A percentile compares a stretch with the other conserved stretches of the same genome.
These are phyloP conservation scores for Epinephelus moara DNA, from an alignment of 2,113 vertebrate species.

Conservation along the genomic window DNA sequence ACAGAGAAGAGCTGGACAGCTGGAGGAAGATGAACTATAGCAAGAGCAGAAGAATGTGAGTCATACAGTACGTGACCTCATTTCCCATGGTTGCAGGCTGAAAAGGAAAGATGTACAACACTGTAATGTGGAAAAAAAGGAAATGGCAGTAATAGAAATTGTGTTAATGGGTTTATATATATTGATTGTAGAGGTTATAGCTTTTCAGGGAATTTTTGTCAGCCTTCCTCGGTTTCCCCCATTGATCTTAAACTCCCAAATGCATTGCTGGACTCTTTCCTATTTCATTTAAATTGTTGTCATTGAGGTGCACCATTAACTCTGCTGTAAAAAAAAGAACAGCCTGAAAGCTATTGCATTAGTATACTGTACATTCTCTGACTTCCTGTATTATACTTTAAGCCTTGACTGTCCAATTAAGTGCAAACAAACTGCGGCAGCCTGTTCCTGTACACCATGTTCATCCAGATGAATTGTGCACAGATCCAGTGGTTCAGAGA, in stretches of 20 bases:
- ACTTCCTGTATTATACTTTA: slow-evolving; percentile 43
- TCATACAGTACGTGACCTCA: slow-evolving; percentile 44
- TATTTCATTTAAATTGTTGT: slow-evolving; percentile 48
- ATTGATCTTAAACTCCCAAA: slow-evolving; percentile 50
- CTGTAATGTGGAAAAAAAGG: slow-evolving; percentile 25
- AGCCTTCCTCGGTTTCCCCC: neutral
- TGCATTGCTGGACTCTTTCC: slow-evolving; percentile 51
- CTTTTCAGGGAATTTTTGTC: slow-evolving; percentile 39
- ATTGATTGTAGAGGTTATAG: slow-evolving; percentile 51
- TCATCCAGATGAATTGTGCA: slow-evolving; percentile 32
- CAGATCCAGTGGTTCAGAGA: slow-evolving; percentile 10
- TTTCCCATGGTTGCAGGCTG: slow-evolving; percentile 21
- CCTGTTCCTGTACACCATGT: slow-evolving; percentile 6
- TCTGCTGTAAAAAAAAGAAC: slow-evolving; percentile 37
- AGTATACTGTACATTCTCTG: neutral
- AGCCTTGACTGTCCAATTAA: slow-evolving; percentile 18
- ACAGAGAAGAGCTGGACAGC: neutral
- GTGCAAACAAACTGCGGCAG: slow-evolving; percentile 7
- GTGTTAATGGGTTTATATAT: slow-evolving; percentile 59
- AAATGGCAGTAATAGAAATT: slow-evolving; percentile 38
- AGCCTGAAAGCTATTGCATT: slow-evolving; percentile 38
- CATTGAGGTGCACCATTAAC: slow-evolving; percentile 34
- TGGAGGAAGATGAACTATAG: slow-evolving; percentile 22
- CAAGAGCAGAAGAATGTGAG: slow-evolving; percentile 26
- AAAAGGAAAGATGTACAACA: slow-evolving; percentile 35